Conservation (phyloP, 2,888 invertebrate species). For the Lepidocyrtoides sp. region DNA sequence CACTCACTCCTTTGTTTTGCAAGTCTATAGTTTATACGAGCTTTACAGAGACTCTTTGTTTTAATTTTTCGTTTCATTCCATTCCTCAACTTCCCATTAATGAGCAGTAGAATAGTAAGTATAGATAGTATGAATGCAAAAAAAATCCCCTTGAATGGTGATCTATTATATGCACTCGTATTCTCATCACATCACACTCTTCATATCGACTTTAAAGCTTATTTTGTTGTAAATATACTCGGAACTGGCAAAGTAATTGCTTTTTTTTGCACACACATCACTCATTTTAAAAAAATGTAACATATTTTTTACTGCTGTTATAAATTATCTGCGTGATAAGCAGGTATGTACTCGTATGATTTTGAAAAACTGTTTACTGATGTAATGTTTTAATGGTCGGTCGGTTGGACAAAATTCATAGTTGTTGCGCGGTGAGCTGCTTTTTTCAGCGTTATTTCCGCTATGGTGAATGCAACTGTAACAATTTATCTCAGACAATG, state of each 20-base stretch:
- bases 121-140: not conserved
- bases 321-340: not conserved
- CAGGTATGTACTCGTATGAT: no score
- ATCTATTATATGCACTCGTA: constrained; percentile 23
- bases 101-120: not conserved
- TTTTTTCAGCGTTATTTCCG: not conserved
- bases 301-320: not conserved
- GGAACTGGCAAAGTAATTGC: constrained; percentile 55
- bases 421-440: constrained; percentile 1
- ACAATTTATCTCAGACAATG: no score
- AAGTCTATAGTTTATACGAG: not conserved
- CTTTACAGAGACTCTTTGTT: constrained; percentile 24
- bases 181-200: constrained; percentile 22
- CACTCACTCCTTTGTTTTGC: not conserved
- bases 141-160: constrained; percentile 25
- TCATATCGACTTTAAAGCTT: not conserved
- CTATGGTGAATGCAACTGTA: no score
- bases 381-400: constrained; percentile 1
- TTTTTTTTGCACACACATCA: constrained; percentile 35
- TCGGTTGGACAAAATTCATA: constrained; percentile 6
- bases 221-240: not conserved
- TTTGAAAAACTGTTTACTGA: not conserved
- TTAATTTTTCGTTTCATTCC: not conserved
- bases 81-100: not conserved
- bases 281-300: not conserved